Conservation (phyloP, 2,888 invertebrate genomes). For the Eupithecia vulgata region DNA sequence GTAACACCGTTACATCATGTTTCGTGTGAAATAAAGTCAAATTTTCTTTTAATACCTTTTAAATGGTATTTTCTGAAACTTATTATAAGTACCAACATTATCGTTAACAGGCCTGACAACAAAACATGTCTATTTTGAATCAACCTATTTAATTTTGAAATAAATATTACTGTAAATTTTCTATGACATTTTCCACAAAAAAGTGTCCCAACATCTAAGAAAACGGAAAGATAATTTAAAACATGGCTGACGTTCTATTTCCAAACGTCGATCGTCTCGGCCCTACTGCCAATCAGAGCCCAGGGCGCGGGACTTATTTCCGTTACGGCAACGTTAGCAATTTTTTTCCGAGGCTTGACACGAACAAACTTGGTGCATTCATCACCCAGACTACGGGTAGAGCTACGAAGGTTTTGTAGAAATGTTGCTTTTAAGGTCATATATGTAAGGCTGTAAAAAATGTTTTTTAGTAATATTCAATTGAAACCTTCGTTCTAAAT, state of each 20-base stretch:
- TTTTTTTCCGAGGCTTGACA: slow-evolving; percentile 69
- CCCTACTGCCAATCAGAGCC: slow-evolving; percentile 71
- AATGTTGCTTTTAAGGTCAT: slow-evolving; percentile 9
- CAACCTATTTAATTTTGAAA: background rate
- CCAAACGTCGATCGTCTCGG: slow-evolving; percentile 43
- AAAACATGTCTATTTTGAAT: background rate
- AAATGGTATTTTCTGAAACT: background rate
- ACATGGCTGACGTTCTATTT: slow-evolving; percentile 40
- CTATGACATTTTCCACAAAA: background rate
- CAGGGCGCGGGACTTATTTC: slow-evolving; percentile 67
- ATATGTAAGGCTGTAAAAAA: background rate
- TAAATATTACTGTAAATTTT: background rate
- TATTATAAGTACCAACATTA: background rate
- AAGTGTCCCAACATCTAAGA: slow-evolving; percentile 8
- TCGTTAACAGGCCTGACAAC: background rate
- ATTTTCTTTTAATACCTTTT: background rate
- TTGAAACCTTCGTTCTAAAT: background rate
- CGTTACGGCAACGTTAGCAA: slow-evolving; percentile 60
- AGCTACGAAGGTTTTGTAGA: slow-evolving; percentile 45
- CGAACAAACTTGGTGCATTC: slow-evolving; percentile 77
- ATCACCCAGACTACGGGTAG: slow-evolving; percentile 62
- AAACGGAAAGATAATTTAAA: slow-evolving; percentile 30
- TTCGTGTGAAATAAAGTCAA: background rate
- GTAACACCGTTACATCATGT: slow-evolving; percentile 18
- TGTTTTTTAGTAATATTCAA: background rate